Percentiles rank a stretch among this genome's conserved stretches.
Conservation (phyloP, 2,888 invertebrate genomes). For the Eupsilia transversa region DNA sequence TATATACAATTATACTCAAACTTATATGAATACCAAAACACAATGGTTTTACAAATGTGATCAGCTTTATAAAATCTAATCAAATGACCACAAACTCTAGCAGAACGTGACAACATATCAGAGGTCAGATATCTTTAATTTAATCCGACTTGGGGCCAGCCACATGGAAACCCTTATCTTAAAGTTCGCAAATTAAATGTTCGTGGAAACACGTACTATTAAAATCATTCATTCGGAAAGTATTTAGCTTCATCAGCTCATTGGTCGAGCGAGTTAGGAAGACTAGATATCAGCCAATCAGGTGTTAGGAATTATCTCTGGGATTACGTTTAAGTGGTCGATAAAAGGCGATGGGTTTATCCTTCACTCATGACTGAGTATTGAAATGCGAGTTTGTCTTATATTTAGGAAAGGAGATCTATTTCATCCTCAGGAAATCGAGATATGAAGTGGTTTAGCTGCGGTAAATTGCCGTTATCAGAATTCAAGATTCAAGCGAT, state of each 20-base stretch:
- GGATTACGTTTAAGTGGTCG: slow-evolving; percentile 31
- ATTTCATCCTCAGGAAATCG: slow-evolving; percentile 20
- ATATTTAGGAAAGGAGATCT: slow-evolving; percentile 7
- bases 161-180: slow-evolving; percentile 61
- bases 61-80: slow-evolving; percentile 8
- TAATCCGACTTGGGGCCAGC: slow-evolving; percentile 41
- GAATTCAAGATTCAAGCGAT: slow-evolving; percentile 21
- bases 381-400: slow-evolving; percentile 7
- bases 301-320: slow-evolving; percentile 28
- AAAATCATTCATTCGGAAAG: slow-evolving; percentile 47
- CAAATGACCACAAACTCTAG: background rate
- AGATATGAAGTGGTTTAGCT: slow-evolving; percentile 1
- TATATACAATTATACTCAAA: background rate
- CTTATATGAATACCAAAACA: background rate
- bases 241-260: slow-evolving; percentile 32
- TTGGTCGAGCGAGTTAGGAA: background rate
- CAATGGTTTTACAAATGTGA: background rate
- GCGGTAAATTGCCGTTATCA: slow-evolving; percentile 7
- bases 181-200: slow-evolving; percentile 59
- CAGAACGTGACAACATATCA: slow-evolving; percentile 22
- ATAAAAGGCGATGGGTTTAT: slow-evolving; percentile 34
- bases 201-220: slow-evolving; percentile 43
- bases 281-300: slow-evolving; percentile 18
- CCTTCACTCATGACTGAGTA: slow-evolving; percentile 25
- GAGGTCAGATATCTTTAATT: slow-evolving; percentile 51